Evolutionary conservation across 2,113 vertebrate species (phyloP).

Genomic region (Lucifuga dentata): DNA sequence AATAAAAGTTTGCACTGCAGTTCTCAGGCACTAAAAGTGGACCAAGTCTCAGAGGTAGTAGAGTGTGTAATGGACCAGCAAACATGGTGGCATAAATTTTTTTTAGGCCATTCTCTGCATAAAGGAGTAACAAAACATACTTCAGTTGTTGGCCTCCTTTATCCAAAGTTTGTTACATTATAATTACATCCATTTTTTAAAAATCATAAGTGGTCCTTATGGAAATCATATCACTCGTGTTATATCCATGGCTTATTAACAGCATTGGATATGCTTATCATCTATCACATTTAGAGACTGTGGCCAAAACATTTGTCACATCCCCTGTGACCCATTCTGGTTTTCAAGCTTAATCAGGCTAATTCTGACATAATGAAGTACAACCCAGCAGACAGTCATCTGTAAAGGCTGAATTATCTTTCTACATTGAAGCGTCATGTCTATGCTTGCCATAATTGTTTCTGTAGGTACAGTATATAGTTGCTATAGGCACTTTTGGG

Average conservation of each 20-base stretch:
- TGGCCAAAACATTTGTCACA: not conserved
- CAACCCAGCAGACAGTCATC: no score
- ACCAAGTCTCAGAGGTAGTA: constrained; percentile 49
- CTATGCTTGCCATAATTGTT: no score
- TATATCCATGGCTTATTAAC: no score
- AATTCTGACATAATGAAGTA: not conserved
- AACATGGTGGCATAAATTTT: constrained; percentile 34
- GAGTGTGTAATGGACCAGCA: constrained; percentile 36
- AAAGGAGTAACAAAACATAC: constrained; percentile 7
- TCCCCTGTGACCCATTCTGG: no score
- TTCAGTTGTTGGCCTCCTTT: not conserved
- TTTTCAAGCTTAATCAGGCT: not conserved
- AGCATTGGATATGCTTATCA: no score
- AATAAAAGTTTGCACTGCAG: constrained; percentile 67
- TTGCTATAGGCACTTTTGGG: no score
- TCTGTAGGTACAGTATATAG: no score
- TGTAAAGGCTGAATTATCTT: no score
- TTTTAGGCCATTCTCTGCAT: constrained; percentile 39
- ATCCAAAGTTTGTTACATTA: constrained; percentile 8
- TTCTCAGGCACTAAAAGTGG: constrained; percentile 52
- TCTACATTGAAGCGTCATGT: no score
- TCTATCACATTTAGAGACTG: no score
- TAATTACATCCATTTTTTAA: not conserved
- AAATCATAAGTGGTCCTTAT: no score
- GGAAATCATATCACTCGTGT: no score